Conservation (phyloP, 2,113 vertebrate genomes). For the Ceyx cyanopectus region DNA sequence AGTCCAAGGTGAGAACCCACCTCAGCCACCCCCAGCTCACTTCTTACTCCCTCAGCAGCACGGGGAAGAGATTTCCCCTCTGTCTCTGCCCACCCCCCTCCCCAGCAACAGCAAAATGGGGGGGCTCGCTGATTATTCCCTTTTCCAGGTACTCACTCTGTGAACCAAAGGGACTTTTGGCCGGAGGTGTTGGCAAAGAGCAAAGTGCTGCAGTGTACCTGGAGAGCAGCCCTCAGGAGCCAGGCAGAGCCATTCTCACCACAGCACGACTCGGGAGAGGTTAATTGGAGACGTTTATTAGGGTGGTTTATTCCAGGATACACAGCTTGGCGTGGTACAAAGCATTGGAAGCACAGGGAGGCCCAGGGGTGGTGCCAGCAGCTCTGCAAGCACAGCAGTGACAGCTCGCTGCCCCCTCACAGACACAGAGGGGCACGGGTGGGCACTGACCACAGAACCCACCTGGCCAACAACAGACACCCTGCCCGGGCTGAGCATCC, state of each 20-base stretch:
- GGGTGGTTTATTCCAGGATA: slow-evolving; percentile 68
- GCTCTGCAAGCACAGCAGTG: no score
- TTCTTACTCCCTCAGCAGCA: rapidly evolving
- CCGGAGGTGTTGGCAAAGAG: background rate
- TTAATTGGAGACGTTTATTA: slow-evolving; percentile 77
- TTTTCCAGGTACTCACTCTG: background rate
- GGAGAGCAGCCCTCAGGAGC: no score
- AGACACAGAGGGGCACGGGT: no score
- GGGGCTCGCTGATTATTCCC: no score
- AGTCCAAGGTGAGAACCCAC: background rate
- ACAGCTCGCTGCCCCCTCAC: no score
- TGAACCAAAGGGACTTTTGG: no score
- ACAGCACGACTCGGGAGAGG: slow-evolving; percentile 49
- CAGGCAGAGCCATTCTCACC: slow-evolving; percentile 40
- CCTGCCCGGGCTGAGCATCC: no score
- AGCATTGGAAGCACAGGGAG: background rate
- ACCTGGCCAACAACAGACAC: no score
- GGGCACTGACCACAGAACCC: no score
- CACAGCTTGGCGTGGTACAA: slow-evolving; percentile 67
- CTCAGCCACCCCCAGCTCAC: background rate
- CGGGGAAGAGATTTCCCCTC: background rate
- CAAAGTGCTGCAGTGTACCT: background rate
- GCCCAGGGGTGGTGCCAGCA: background rate
- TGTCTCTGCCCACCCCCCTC: background rate
- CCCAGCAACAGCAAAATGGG: no score